Percentiles rank a stretch among this genome's conserved stretches.
Evolutionary conservation across 2,113 vertebrate species (phyloP).

Genomic region (Phodopus roborovskii): DNA sequence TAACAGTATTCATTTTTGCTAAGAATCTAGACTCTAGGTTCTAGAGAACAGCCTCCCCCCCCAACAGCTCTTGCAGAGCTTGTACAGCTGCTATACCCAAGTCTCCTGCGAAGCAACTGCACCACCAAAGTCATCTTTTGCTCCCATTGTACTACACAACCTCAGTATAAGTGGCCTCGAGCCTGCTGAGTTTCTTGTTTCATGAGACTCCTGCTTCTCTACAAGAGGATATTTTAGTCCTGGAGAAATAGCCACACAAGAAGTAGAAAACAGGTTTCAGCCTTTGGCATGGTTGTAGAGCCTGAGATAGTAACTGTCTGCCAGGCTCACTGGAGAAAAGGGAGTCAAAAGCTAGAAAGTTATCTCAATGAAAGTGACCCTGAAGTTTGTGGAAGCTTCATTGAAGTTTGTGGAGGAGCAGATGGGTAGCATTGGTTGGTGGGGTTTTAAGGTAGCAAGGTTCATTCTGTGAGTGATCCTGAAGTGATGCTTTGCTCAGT

Average conservation of each 20-base stretch:
- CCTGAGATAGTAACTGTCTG: background rate
- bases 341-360: background rate
- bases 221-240: background rate
- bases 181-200: background rate
- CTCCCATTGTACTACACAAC: too few relatives aligned
- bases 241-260: background rate
- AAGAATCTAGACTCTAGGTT: background rate
- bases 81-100: background rate
- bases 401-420: background rate
- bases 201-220: too few relatives aligned
- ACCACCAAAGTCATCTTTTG: background rate
- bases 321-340: background rate
- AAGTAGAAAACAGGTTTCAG: slow-evolving; percentile 4
- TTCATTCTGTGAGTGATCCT: background rate
- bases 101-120: too few relatives aligned
- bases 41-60: background rate
- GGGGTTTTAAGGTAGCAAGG: background rate
- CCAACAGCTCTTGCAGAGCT: background rate
- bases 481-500: background rate
- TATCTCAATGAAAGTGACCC: background rate
- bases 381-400: background rate
- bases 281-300: background rate
- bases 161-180: background rate
- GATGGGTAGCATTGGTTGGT: background rate
- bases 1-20: slow-evolving; percentile 12